Evolutionary conservation across 1,140 invertebrate species (phyloP), one percentile per base, ranked within the genome.

Genomic region (Phortica variegata): DNA sequence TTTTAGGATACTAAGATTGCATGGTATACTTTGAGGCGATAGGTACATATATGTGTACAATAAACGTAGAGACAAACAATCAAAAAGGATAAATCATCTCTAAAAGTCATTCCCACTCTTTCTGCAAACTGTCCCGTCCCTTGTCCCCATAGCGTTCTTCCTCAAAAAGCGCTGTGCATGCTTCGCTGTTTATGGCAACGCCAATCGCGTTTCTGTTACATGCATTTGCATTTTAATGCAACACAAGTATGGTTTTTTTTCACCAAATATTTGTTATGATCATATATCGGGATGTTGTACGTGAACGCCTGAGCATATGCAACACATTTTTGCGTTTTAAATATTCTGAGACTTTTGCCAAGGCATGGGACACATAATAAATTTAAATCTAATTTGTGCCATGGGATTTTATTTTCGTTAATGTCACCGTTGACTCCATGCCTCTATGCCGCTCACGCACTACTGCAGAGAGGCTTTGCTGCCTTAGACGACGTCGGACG

Each of bases 171-270:
- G 47, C 37, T 48, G 26, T 36, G 45, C 54, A 41, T 39, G 41
- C 23, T 51, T 34, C 23, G 26, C 6, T 43, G 52, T 66, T 65
- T 65, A 52, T 55, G n/a, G n/a, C n/a, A n/a, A n/a, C 50, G 63
- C 62, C 58, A 62, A 61, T 65, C 62, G 52, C 53, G 56, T 59
- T 56, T 52, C 63, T 38, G 62, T 66, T 63, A 66, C 50, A 68
- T 49, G 49, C 62, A 66, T 56, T 53, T 56, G 53, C 45, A 37
- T 53, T 18, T 49, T n/a, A n/a, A n/a, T n/a, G n/a, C n/a, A n/a
- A n/a, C n/a, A n/a, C n/a, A n/a, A n/a, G n/a, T n/a, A n/a, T n/a
- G n/a, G n/a, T n/a, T n/a, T n/a, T n/a, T n/a, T n/a, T n/a, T n/a
- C n/a, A n/a, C n/a, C n/a, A n/a, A n/a, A n/a, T n/a, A n/a, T n/a